Conservation (phyloP, 2,113 vertebrate species). For the Okapia johnstoni region DNA sequence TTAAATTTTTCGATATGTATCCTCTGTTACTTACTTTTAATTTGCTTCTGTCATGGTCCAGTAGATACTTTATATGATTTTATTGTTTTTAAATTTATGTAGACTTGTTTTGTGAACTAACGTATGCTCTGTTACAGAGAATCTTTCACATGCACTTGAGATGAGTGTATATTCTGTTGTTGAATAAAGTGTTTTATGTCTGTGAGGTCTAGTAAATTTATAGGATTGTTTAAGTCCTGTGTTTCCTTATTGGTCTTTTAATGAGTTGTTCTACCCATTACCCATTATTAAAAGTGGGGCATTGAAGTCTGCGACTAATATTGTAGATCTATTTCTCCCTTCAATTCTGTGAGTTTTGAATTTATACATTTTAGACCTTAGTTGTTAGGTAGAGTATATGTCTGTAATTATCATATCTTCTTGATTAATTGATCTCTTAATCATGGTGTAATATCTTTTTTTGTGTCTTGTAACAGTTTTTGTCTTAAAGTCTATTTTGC, state of each 20-base stretch:
- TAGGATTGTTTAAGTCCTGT: not conserved
- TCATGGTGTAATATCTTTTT: not conserved
- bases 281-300: not conserved
- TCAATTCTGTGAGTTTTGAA: not conserved
- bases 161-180: not conserved
- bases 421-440: not conserved
- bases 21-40: not conserved
- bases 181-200: not conserved
- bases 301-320: not conserved
- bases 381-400: not conserved
- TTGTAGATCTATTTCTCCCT: not conserved
- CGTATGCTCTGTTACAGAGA: not conserved
- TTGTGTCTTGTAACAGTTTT: not conserved
- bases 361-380: not conserved
- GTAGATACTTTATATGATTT: not conserved
- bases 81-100: not conserved
- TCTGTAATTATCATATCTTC: not conserved
- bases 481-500: not conserved
- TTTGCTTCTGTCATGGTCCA: not conserved
- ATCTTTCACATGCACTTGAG: not conserved
- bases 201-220: not conserved
- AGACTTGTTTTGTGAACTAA: not conserved
- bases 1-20: not conserved
- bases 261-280: not conserved
- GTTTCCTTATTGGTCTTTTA: not conserved